These are phyloP conservation scores for Erythrocercus mccallii DNA, from an alignment of 2,113 vertebrate species.

Conservation along the genomic window DNA sequence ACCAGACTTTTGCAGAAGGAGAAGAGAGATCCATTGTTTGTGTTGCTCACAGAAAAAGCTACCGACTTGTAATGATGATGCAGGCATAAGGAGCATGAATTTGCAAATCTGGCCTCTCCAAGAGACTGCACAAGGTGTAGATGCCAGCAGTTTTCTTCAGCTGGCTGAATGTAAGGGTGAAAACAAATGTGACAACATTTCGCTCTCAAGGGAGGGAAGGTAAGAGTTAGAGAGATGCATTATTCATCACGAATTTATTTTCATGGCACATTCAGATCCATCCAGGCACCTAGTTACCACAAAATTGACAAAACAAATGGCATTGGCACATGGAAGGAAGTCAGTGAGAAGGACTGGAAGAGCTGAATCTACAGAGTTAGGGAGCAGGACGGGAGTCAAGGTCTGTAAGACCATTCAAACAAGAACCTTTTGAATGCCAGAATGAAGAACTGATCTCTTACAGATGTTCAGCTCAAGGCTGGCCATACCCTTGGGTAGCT, in stretches of 20 bases:
- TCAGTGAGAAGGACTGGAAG: background rate
- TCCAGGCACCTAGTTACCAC: background rate
- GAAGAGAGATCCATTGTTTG: background rate
- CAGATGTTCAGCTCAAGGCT: background rate
- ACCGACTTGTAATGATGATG: background rate
- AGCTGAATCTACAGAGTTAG: background rate
- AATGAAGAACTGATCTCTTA: background rate
- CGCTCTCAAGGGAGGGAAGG: background rate
- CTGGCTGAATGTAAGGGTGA: background rate
- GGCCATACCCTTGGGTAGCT: background rate
- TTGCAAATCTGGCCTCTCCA: background rate
- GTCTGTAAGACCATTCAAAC: background rate
- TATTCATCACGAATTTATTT: background rate
- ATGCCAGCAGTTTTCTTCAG: constrained; percentile 20
- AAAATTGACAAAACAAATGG: background rate
- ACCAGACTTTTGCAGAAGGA: background rate
- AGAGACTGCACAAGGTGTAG: background rate
- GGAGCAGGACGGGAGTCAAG: background rate
- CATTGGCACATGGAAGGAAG: background rate
- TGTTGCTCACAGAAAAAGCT: background rate
- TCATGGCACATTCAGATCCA: background rate
- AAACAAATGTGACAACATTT: constrained; percentile 8
- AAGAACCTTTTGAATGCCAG: background rate
- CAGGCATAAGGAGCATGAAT: background rate
- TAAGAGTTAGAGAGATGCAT: background rate